phyloP scores from a whole-genome alignment of 2,888 invertebrate species.

The Hypena proboscidalis region DNA sequence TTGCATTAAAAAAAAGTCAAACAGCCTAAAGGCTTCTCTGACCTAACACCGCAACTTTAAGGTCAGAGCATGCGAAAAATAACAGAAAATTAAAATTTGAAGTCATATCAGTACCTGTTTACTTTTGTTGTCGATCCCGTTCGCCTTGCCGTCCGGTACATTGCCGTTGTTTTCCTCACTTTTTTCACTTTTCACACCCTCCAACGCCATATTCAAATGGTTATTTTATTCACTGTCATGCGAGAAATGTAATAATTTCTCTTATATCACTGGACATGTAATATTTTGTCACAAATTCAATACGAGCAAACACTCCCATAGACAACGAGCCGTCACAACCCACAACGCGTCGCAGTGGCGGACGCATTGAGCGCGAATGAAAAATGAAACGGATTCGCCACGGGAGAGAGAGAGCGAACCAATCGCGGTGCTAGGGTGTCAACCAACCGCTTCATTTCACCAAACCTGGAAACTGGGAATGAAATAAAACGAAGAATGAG shows the following conservation, averaged over 20 bases:
- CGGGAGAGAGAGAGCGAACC: slow-evolving; percentile 53
- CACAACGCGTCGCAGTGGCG: slow-evolving; percentile 56
- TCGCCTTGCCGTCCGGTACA: slow-evolving; percentile 81
- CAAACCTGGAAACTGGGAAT: slow-evolving; percentile 12
- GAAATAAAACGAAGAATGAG: too few relatives aligned
- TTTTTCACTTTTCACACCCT: slow-evolving; percentile 84
- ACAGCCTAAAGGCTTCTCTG: background rate
- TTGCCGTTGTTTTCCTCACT: slow-evolving; percentile 83
- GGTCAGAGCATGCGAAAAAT: slow-evolving; percentile 37
- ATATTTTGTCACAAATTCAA: slow-evolving; percentile 70
- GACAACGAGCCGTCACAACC: slow-evolving; percentile 66
- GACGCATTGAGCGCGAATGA: slow-evolving; percentile 82
- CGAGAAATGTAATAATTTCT: slow-evolving; percentile 64
- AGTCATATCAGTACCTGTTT: slow-evolving; percentile 79
- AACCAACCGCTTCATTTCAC: slow-evolving; percentile 33
- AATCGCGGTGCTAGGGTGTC: slow-evolving; percentile 30
- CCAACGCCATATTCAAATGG: slow-evolving; percentile 79
- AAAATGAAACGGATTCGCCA: slow-evolving; percentile 51
- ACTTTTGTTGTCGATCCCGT: slow-evolving; percentile 85
- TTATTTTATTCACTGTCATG: slow-evolving; percentile 81
- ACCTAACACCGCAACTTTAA: slow-evolving; percentile 15
- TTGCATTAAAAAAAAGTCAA: slow-evolving; percentile 21
- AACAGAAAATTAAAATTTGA: slow-evolving; percentile 51
- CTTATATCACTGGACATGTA: slow-evolving; percentile 65
- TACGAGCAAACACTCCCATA: slow-evolving; percentile 77